Base-by-base conservation (phyloP, 2,797 vertebrate genomes). In the Halcyon badia region DNA sequence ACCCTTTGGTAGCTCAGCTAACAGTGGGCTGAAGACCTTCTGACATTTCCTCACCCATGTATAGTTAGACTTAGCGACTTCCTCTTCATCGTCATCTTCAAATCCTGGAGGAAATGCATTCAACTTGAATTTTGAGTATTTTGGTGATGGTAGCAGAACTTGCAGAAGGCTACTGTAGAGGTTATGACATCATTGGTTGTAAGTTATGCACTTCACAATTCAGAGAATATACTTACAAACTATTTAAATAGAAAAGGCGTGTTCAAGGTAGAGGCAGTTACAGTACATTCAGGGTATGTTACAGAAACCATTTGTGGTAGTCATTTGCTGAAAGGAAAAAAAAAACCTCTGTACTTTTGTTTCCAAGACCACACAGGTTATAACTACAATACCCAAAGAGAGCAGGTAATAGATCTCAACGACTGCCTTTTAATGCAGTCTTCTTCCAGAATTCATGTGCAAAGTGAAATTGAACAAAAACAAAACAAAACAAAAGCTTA, bases 211-310 rank as follows among this genome's bases (percentile, higher is more conserved):
- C 86, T 94, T 97, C 92, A 97, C 94, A 95, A 85, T 73, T 88
- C 71, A 96, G 96, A 96, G 26, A 90, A 86, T 57, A 94, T 41
- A 94, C 78, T 91, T 87, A 83, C 31, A 94, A 96, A 92, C 91
- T 44, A 83, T 81, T 93, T 94, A 96, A 94, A 91, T 87, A 97
- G 93, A 95, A 96, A 97, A 97, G 93, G 80, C 81, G 82, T 88
- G 96, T 96, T 97, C 81, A 87, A 97, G 97, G 94, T 87, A 97
- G 90, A 97, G 95, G 97, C 97, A 98, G 96, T 94, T 96, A 96
- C 96, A 97, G 95, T 97, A 97, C 90, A 88, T 95, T 96, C 95
- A 96, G 96, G 88, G 75, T 83, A 85, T 62, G 91, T 97, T 96
- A 96, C 78, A 58, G 78, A 97, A 97, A 94, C 91, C 80, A 64